These are phyloP conservation scores for Scaptomyza parva DNA, from an alignment of 2,888 invertebrate genomes.

Conservation along the genomic window DNA sequence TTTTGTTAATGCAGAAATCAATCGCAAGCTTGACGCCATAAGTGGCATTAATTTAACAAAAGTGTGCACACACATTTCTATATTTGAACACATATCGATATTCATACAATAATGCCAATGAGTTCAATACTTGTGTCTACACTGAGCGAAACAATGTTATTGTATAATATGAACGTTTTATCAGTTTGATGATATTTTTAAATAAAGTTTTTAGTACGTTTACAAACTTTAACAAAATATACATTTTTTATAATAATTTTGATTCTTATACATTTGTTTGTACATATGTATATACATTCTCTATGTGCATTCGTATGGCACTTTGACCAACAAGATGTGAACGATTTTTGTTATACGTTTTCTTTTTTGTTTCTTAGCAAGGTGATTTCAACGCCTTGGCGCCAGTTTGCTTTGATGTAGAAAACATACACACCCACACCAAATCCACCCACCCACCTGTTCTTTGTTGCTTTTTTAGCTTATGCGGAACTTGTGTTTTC, in stretches of 20 bases:
- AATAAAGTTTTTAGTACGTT: neutral
- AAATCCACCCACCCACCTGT: constrained; percentile 33
- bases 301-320: constrained; percentile 18
- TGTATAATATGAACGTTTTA: neutral
- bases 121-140: constrained; percentile 22
- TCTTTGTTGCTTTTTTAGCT: neutral
- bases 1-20: constrained; percentile 47
- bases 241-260: neutral
- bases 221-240: neutral
- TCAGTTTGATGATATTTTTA: neutral
- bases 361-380: constrained; percentile 37
- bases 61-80: constrained; percentile 43
- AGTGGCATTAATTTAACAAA: constrained; percentile 53
- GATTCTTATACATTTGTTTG: neutral
- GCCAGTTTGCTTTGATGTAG: constrained; percentile 40
- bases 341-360: constrained; percentile 7
- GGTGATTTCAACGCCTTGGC: constrained; percentile 54
- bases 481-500: constrained; percentile 54
- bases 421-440: constrained; percentile 5
- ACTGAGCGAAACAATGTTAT: constrained; percentile 20
- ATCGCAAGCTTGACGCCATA: constrained; percentile 63
- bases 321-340: neutral
- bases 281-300: no score
- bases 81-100: constrained; percentile 37
- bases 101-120: constrained; percentile 11